These are phyloP conservation scores for Molorchus minor DNA, from an alignment of 2,888 invertebrate genomes.

Conservation along the genomic window DNA sequence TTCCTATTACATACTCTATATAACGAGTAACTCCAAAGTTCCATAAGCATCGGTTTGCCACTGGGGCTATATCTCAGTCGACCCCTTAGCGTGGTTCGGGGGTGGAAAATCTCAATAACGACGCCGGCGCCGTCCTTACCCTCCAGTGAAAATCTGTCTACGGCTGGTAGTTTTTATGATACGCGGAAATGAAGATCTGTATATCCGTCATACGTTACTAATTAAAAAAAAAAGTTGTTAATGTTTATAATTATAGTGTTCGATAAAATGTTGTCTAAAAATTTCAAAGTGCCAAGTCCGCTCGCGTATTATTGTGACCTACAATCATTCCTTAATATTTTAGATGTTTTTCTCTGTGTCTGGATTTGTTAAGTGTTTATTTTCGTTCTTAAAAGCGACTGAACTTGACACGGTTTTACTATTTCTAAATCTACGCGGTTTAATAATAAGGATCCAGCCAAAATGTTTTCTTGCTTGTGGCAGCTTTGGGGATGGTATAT, in stretches of 20 bases:
- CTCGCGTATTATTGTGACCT: constrained; percentile 51
- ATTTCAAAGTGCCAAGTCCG: constrained; percentile 17
- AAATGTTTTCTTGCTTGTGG: constrained; percentile 72
- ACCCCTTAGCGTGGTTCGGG: constrained; percentile 20
- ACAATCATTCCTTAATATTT: constrained; percentile 40
- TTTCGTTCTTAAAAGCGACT: constrained; percentile 37
- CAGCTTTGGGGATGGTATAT: constrained; percentile 68
- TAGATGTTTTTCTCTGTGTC: constrained; percentile 42
- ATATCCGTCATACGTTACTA: background rate
- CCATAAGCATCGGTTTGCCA: no score
- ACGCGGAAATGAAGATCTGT: constrained; percentile 24
- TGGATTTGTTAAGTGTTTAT: constrained; percentile 34
- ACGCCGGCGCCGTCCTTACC: constrained; percentile 35
- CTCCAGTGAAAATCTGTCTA: constrained; percentile 19
- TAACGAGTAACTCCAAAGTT: no score
- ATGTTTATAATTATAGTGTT: no score
- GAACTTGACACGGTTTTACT: constrained; percentile 33
- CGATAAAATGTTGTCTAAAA: background rate
- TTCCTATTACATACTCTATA: no score
- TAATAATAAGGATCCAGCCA: constrained; percentile 43
- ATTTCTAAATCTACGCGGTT: constrained; percentile 16
- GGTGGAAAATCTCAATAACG: constrained; percentile 30
- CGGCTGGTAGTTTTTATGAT: constrained; percentile 22
- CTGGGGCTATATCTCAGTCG: constrained; percentile 15
- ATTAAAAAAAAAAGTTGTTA: no score